Evolutionary conservation across 2,797 vertebrate genomes (phyloP).

Genomic region (Hippoglossus hippoglossus): DNA sequence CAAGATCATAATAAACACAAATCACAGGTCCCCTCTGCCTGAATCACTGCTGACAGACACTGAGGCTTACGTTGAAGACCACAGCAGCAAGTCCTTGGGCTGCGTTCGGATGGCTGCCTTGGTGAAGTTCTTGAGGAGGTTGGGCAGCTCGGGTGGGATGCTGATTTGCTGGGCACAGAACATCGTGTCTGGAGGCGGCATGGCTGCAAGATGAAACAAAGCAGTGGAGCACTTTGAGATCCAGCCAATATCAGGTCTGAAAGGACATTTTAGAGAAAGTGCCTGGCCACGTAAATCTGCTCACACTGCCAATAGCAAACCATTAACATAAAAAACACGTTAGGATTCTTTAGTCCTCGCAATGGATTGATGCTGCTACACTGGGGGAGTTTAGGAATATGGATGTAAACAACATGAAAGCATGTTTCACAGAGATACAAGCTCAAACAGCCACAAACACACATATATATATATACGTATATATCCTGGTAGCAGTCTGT

Average conservation of each 20-base stretch:
- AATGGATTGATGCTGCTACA: not conserved
- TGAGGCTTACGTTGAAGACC: slow-evolving; percentile 91
- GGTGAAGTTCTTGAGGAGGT: slow-evolving; percentile 95
- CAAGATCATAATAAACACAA: slow-evolving; percentile 11
- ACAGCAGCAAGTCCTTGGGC: slow-evolving; percentile 90
- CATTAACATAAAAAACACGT: not conserved
- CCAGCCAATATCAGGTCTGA: not conserved
- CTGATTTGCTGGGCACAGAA: slow-evolving; percentile 96
- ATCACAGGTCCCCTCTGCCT: not conserved
- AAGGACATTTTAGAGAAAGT: not conserved
- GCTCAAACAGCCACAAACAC: not conserved
- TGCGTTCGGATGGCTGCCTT: slow-evolving; percentile 96
- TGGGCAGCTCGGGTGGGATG: slow-evolving; percentile 90
- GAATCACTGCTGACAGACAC: not conserved
- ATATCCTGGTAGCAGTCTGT: not conserved
- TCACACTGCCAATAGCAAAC: not conserved
- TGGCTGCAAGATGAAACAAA: slow-evolving; percentile 67
- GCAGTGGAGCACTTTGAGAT: slow-evolving; percentile 12
- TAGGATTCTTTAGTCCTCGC: not conserved
- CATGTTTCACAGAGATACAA: not conserved
- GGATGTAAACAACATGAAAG: not conserved
- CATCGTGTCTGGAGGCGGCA: slow-evolving; percentile 92
- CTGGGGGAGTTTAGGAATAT: no score
- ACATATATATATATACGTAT: not conserved
- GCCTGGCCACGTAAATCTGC: slow-evolving; percentile 5